Evolutionary conservation across 2,797 vertebrate genomes (phyloP).

Genomic region (Discoglossus pictus): DNA sequence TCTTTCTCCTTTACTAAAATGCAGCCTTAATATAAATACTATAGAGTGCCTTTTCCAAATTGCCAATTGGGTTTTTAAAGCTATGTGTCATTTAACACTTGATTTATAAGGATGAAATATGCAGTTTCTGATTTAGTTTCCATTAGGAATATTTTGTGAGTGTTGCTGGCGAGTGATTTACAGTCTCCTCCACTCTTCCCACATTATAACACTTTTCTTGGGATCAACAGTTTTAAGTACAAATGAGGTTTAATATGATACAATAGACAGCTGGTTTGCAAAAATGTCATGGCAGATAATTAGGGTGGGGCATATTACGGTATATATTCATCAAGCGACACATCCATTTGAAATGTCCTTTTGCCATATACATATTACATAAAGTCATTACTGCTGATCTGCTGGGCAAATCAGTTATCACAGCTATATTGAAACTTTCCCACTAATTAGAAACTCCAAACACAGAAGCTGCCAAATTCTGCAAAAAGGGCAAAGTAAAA

Average conservation of each 20-base stretch:
- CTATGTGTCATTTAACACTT: conserved; percentile 22
- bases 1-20: conserved; percentile 21
- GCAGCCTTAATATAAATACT: conserved; percentile 22
- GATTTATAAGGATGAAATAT: conserved; percentile 32
- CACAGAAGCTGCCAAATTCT: not conserved
- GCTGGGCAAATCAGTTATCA: conserved; percentile 34
- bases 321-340: conserved; percentile 7
- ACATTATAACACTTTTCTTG: conserved; percentile 28
- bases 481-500: conserved; percentile 3
- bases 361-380: conserved; percentile 24
- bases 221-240: conserved; percentile 26
- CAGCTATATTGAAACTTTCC: conserved; percentile 16
- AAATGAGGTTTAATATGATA: conserved; percentile 23
- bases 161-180: conserved; percentile 19
- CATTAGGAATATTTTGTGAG: conserved; percentile 26
- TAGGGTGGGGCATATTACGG: conserved; percentile 24
- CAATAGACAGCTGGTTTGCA: conserved; percentile 11
- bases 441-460: conserved; percentile 30
- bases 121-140: conserved; percentile 33
- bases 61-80: conserved; percentile 31
- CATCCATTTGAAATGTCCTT: conserved; percentile 20
- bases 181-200: conserved; percentile 5
- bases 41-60: conserved; percentile 11
- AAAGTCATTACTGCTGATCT: conserved; percentile 27
- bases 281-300: conserved; percentile 26